Evolutionary conservation across 1,140 invertebrate species (phyloP).

Genomic region (Radopholus similis): DNA sequence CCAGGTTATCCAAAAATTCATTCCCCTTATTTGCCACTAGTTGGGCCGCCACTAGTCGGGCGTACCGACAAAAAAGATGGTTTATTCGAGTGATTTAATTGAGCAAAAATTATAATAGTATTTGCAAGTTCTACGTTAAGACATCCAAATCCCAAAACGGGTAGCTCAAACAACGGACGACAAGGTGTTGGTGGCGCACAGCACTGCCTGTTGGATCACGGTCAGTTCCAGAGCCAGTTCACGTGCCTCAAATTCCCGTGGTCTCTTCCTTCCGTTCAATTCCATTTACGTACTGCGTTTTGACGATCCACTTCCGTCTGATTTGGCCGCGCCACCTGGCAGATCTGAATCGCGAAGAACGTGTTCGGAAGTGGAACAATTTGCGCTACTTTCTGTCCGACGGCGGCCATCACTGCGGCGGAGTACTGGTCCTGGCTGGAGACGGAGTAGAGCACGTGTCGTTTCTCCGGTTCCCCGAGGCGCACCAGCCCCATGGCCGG

Average conservation of each 20-base stretch:
- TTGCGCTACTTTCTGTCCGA: conserved; percentile 40
- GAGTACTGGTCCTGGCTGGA: conserved; percentile 42
- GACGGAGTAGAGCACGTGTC: conserved; percentile 49
- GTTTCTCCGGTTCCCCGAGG: conserved; percentile 23
- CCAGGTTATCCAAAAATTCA: too few species aligned
- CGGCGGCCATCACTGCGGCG: conserved; percentile 33
- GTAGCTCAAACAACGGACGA: too few species aligned
- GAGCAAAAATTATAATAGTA: too few species aligned
- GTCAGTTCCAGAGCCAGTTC: conserved; percentile 42
- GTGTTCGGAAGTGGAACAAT: neutral
- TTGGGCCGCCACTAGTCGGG: too few species aligned
- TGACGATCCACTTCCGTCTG: conserved; percentile 14
- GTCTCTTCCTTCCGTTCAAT: neutral
- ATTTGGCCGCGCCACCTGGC: neutral
- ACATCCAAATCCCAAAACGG: too few species aligned
- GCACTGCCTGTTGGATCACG: conserved; percentile 34
- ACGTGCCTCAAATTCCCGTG: neutral
- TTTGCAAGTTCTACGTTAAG: too few species aligned
- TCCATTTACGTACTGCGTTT: conserved; percentile 6
- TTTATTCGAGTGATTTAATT: too few species aligned
- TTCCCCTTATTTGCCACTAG: too few species aligned
- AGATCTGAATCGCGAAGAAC: neutral
- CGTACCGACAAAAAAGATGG: too few species aligned
- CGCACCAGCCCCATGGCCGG: conserved; percentile 24
- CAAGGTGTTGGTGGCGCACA: conserved; percentile 45